Conservation (phyloP, 2,888 invertebrate genomes). For the Pardosa pseudoannulata region DNA sequence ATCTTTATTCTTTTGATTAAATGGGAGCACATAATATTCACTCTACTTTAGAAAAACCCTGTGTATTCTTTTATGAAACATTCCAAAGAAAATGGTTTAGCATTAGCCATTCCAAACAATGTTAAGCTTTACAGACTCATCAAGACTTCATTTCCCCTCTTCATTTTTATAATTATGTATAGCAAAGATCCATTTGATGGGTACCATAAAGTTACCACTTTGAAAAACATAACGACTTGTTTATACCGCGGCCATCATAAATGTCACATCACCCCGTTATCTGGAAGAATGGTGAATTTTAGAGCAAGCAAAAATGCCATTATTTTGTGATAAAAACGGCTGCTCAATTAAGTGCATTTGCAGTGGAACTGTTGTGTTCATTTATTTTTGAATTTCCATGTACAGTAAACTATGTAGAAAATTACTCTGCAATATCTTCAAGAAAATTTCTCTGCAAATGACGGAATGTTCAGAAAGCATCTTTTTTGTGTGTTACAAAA, state of each 20-base stretch:
- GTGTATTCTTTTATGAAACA: neutral
- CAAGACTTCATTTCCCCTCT: neutral
- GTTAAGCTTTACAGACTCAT: neutral
- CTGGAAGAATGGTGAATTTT: neutral
- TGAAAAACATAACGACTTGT: slow-evolving; percentile 11
- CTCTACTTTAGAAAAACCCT: too few species aligned
- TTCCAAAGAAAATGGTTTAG: neutral
- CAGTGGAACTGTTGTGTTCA: neutral
- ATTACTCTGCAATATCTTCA: neutral
- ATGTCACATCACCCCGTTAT: neutral
- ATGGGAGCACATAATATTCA: too few species aligned
- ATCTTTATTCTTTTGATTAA: too few species aligned
- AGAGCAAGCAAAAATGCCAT: slow-evolving; percentile 1
- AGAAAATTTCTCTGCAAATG: neutral
- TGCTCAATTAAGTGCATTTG: neutral
- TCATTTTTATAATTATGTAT: slow-evolving; percentile 9
- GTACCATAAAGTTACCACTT: neutral
- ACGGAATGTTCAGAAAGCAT: too few species aligned
- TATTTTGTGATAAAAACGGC: neutral
- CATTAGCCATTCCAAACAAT: neutral
- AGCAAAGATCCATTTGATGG: neutral
- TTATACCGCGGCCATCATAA: neutral
- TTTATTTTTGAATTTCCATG: neutral
- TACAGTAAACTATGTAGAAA: neutral
- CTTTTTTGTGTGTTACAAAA: too few species aligned